Percentiles rank a stretch among this genome's conserved stretches.
These are phyloP conservation scores for Pandemis corylana DNA, from an alignment of 2,888 invertebrate genomes.

Conservation along the genomic window DNA sequence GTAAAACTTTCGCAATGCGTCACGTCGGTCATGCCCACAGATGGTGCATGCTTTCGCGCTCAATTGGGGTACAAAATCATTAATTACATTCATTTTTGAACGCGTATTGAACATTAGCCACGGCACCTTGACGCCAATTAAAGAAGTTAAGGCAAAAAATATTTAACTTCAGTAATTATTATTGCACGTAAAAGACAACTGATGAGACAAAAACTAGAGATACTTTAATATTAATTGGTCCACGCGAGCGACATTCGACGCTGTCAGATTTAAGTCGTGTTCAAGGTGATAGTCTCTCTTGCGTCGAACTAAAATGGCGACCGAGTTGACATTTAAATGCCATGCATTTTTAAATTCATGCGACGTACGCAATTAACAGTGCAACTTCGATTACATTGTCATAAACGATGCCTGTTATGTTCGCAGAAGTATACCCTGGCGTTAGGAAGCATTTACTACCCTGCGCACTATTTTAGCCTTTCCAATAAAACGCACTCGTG, in stretches of 20 bases:
- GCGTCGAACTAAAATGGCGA: constrained; percentile 80
- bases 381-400: constrained; percentile 80
- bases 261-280: constrained; percentile 83
- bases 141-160: constrained; percentile 8
- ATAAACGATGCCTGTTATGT: constrained; percentile 64
- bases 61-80: constrained; percentile 17
- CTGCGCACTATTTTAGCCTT: not conserved
- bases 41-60: constrained; percentile 29
- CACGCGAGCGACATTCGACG: constrained; percentile 80
- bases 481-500: not conserved
- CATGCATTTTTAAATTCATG: constrained; percentile 83
- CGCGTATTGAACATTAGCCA: not conserved
- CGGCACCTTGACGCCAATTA: constrained; percentile 22
- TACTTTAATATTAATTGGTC: constrained; percentile 75
- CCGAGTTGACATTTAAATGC: constrained; percentile 83
- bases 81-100: constrained; percentile 5
- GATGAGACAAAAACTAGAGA: constrained; percentile 63
- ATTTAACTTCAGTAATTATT: constrained; percentile 33
- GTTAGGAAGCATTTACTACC: constrained; percentile 57
- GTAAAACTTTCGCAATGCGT: constrained; percentile 67
- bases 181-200: constrained; percentile 45
- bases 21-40: constrained; percentile 35
- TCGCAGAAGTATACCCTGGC: constrained; percentile 56
- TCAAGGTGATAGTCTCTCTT: constrained; percentile 83
- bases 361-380: constrained; percentile 80